A percentile compares a stretch with the other conserved stretches of the same genome.
These are phyloP conservation scores for Pristiophorus japonicus DNA, from an alignment of 2,113 vertebrate genomes.

Conservation along the genomic window DNA sequence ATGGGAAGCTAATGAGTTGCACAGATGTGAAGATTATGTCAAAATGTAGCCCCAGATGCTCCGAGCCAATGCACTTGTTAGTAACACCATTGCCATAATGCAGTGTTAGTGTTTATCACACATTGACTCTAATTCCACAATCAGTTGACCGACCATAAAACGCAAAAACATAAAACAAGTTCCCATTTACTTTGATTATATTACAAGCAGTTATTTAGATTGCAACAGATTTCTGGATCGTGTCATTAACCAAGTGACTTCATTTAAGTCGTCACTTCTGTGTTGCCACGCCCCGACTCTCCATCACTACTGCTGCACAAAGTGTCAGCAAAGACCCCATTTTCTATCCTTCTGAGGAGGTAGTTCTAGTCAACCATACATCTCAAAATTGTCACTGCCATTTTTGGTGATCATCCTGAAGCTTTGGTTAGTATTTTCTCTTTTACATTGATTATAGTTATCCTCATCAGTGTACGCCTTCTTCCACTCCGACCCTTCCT, in stretches of 20 bases:
- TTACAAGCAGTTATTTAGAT: neutral
- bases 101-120: constrained; percentile 1
- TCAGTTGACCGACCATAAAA: constrained; percentile 12
- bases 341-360: neutral
- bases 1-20: constrained; percentile 28
- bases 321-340: neutral
- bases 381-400: neutral
- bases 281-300: no score
- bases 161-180: neutral
- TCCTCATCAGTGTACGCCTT: neutral
- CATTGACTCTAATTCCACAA: neutral
- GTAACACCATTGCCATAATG: neutral
- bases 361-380: neutral
- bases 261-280: neutral
- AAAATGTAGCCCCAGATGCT: constrained; percentile 26
- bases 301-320: neutral
- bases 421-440: neutral
- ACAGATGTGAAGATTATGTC: constrained; percentile 13
- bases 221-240: neutral
- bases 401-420: neutral
- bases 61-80: neutral
- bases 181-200: neutral
- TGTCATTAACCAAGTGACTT: neutral
- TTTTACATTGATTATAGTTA: neutral
- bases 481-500: neutral